Evolutionary conservation across 2,888 invertebrate genomes (phyloP).

Genomic region (Aplocera efformata): DNA sequence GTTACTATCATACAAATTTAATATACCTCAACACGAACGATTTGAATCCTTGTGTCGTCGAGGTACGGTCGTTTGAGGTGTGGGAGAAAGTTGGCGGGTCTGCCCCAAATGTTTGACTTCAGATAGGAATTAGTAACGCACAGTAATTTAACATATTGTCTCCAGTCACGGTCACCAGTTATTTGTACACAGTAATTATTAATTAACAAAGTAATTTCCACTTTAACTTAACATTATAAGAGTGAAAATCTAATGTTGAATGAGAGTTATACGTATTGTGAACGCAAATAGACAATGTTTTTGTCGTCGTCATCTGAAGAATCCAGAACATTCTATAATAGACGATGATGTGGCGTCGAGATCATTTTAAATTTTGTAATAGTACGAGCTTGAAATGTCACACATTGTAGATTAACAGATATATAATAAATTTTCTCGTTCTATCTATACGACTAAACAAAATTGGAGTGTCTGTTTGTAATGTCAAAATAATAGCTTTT

Average conservation of each 20-base stretch:
- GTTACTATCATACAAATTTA: conserved; percentile 32
- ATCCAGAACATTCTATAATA: conserved; percentile 23
- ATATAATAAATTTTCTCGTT: no score
- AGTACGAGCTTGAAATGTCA: conserved; percentile 6
- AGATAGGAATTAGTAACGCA: conserved; percentile 56
- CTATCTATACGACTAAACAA: no score
- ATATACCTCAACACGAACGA: neutral
- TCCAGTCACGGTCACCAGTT: conserved; percentile 38
- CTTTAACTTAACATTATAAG: neutral
- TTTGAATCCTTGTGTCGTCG: conserved; percentile 9
- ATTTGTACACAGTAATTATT: conserved; percentile 21
- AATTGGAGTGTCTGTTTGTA: no score
- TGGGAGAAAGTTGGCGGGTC: conserved; percentile 20
- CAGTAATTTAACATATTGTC: conserved; percentile 48
- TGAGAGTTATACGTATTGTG: conserved; percentile 13
- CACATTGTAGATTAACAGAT: conserved; percentile 6
- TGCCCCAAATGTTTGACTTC: conserved; percentile 58
- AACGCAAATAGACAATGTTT: conserved; percentile 31
- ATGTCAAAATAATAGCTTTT: no score
- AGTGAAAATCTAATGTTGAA: conserved; percentile 9
- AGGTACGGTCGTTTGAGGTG: conserved; percentile 2
- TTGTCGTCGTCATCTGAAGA: conserved; percentile 24
- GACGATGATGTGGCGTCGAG: conserved; percentile 18
- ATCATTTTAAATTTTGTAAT: conserved; percentile 9
- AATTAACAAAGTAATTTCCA: conserved; percentile 7